phyloP scores from a whole-genome alignment of 2,888 invertebrate species.

The Mythimna albipuncta region DNA sequence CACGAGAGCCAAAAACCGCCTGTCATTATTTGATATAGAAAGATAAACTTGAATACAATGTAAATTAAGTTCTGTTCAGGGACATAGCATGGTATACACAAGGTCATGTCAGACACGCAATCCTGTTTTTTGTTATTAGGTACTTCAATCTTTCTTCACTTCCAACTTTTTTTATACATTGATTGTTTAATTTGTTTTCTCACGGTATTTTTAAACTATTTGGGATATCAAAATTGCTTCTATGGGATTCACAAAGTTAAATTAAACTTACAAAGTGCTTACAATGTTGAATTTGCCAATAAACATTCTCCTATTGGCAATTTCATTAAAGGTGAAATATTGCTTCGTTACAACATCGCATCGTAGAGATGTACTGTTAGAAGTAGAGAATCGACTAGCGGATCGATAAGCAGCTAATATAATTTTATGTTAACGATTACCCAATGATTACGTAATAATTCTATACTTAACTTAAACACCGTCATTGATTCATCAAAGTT shows the following conservation, averaged over 20 bases:
- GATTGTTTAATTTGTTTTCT: constrained; percentile 37
- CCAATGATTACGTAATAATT: constrained; percentile 36
- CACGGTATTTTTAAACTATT: constrained; percentile 28
- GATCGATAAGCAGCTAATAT: constrained; percentile 3
- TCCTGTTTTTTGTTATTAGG: constrained; percentile 28
- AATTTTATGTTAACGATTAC: constrained; percentile 13
- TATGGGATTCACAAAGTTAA: neutral
- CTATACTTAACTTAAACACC: constrained; percentile 35
- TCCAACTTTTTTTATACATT: constrained; percentile 23
- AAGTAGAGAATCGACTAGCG: neutral
- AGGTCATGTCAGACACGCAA: constrained; percentile 48
- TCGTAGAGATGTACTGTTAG: neutral
- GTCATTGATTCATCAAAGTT: constrained; percentile 34
- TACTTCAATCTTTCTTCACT: constrained; percentile 43
- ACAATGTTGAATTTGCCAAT: constrained; percentile 9
- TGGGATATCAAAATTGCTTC: neutral
- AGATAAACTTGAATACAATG: constrained; percentile 48
- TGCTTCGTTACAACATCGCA: constrained; percentile 8
- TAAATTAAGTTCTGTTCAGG: constrained; percentile 48
- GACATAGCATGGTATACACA: constrained; percentile 24
- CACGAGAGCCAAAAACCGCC: constrained; percentile 10
- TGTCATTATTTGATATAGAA: constrained; percentile 41
- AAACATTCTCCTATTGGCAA: neutral
- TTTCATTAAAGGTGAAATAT: constrained; percentile 27
- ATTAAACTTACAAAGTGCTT: neutral